Evolutionary conservation across 2,797 vertebrate genomes (phyloP).

Genomic region (Phrynocephalus guinanensis): DNA sequence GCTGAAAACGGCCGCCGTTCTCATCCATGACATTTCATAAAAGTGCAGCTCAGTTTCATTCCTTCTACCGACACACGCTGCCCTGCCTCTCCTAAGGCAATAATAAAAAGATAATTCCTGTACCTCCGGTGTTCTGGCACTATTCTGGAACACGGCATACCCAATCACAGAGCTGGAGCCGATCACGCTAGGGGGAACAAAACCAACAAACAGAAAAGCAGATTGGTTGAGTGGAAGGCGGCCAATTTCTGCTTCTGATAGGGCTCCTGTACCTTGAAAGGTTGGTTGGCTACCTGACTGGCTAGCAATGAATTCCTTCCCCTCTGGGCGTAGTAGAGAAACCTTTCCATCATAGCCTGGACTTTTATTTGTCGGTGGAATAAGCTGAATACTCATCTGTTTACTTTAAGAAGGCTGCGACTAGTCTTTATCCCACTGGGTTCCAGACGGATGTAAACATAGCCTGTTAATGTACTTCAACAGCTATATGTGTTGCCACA

Average conservation of each 20-base stretch:
- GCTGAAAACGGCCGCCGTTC: not conserved
- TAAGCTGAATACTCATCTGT: too few relatives aligned
- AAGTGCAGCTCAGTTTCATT: not conserved
- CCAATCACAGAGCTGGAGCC: slow-evolving; percentile 82
- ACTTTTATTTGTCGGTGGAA: too few relatives aligned
- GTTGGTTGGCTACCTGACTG: not conserved
- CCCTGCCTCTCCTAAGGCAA: not conserved
- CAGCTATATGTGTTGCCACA: too few relatives aligned
- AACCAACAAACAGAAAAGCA: not conserved
- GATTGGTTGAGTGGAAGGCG: too few relatives aligned
- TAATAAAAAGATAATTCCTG: slow-evolving; percentile 51
- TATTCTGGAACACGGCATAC: slow-evolving; percentile 76
- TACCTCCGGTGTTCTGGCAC: slow-evolving; percentile 76
- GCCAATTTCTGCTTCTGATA: not conserved
- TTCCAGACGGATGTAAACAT: not conserved
- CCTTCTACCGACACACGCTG: too few relatives aligned
- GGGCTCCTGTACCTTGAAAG: not conserved
- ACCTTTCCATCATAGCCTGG: too few relatives aligned
- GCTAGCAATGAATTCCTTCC: too few relatives aligned
- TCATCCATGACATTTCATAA: not conserved
- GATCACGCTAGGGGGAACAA: slow-evolving; percentile 74
- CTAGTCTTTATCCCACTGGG: not conserved
- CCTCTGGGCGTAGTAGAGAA: too few relatives aligned
- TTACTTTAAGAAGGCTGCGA: not conserved
- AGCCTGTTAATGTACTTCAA: too few relatives aligned